Conservation (phyloP, 2,888 invertebrate genomes). For the Pachycephus smyrnensis region DNA sequence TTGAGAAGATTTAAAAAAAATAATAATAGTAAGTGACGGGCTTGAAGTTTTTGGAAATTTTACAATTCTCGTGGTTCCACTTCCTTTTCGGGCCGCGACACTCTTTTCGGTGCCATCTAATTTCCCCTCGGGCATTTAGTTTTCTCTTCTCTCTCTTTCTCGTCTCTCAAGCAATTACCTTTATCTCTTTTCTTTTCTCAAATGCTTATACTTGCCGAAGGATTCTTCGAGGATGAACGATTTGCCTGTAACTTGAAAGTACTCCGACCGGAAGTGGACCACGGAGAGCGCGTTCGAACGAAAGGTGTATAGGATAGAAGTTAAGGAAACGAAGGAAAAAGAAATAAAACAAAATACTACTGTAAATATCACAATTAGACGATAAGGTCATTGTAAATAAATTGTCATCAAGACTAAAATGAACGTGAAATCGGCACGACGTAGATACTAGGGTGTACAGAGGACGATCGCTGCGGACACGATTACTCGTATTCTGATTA, state of each 20-base stretch:
- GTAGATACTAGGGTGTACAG: constrained; percentile 40
- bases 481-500: background rate
- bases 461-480: constrained; percentile 7
- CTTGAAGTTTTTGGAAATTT: background rate
- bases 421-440: constrained; percentile 18
- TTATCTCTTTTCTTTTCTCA: no score
- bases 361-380: constrained; percentile 39
- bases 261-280: background rate
- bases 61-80: background rate
- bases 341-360: constrained; percentile 16
- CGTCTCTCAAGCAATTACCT: no score
- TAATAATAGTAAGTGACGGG: background rate
- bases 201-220: no score
- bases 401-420: constrained; percentile 10
- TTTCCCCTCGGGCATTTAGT: background rate
- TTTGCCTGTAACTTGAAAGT: background rate
- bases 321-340: background rate
- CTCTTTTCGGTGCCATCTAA: background rate
- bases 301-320: constrained; percentile 36
- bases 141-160: background rate
- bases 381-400: constrained; percentile 23
- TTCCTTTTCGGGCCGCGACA: background rate
- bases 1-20: background rate
- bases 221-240: background rate
- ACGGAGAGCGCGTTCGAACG: background rate